Evolutionary conservation across 2,888 invertebrate species (phyloP).

Genomic region (Macrophya alboannulata): DNA sequence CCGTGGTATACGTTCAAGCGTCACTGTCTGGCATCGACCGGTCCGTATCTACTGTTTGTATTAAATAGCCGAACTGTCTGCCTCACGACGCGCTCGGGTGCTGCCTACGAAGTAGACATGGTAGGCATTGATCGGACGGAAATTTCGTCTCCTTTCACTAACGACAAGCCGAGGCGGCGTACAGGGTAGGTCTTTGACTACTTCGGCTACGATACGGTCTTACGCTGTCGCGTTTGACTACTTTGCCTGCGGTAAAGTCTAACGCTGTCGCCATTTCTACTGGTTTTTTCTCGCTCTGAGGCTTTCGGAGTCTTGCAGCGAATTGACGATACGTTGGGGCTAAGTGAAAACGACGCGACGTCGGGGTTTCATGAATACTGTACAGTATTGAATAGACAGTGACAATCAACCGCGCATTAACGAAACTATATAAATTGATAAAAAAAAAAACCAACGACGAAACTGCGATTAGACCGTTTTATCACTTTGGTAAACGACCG

Average conservation of each 20-base stretch:
- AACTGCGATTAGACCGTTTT: neutral
- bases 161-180: neutral
- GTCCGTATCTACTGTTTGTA: constrained; percentile 29
- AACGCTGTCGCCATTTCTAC: neutral
- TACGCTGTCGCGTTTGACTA: neutral
- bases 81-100: neutral
- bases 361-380: neutral
- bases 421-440: neutral
- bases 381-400: neutral
- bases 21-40: constrained; percentile 57
- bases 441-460: neutral
- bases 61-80: constrained; percentile 33
- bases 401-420: neutral
- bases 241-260: no score
- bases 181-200: constrained; percentile 1
- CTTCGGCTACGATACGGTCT: neutral
- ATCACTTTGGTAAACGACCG: neutral
- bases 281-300: neutral
- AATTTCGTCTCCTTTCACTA: neutral
- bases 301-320: neutral
- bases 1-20: constrained; percentile 5
- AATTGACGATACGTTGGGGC: no score
- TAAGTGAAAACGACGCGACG: neutral
- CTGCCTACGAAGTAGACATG: neutral
- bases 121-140: constrained; percentile 10